phyloP scores from a whole-genome alignment of 2,888 invertebrate species.

The Phengaris arion region DNA sequence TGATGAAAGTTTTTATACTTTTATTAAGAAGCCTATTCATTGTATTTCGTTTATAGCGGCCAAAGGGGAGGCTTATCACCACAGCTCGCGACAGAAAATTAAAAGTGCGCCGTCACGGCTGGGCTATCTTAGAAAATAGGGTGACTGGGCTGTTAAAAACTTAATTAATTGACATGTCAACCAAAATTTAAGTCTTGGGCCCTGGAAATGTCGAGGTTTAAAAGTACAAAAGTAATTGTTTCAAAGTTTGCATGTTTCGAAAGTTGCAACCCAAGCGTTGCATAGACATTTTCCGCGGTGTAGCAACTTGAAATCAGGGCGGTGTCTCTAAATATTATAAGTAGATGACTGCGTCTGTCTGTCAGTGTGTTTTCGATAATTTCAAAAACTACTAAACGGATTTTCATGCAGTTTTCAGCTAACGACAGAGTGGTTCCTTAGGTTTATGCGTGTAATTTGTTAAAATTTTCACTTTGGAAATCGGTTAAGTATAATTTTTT shows the following conservation, averaged over 20 bases:
- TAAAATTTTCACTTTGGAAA: too few species aligned
- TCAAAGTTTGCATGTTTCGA: background rate
- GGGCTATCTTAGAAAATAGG: slow-evolving; percentile 67
- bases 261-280: background rate
- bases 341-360: too few species aligned
- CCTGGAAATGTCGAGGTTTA: background rate
- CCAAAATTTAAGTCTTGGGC: slow-evolving; percentile 41
- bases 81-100: slow-evolving; percentile 74
- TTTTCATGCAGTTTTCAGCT: too few species aligned
- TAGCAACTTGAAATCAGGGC: too few species aligned
- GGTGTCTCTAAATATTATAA: too few species aligned
- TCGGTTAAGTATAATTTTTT: too few species aligned
- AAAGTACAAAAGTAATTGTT: slow-evolving; percentile 24
- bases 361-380: too few species aligned
- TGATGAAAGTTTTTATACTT: slow-evolving; percentile 64
- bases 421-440: too few species aligned
- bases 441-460: too few species aligned
- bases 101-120: slow-evolving; percentile 70
- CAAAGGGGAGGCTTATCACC: slow-evolving; percentile 65
- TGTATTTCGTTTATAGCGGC: slow-evolving; percentile 54
- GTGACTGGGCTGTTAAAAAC: slow-evolving; percentile 67
- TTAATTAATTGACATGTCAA: slow-evolving; percentile 69
- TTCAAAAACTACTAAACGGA: too few species aligned
- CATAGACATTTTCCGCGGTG: background rate
- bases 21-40: slow-evolving; percentile 73